Conservation (phyloP, 2,797 vertebrate genomes). For the Lepilemur ruficaudatus region DNA sequence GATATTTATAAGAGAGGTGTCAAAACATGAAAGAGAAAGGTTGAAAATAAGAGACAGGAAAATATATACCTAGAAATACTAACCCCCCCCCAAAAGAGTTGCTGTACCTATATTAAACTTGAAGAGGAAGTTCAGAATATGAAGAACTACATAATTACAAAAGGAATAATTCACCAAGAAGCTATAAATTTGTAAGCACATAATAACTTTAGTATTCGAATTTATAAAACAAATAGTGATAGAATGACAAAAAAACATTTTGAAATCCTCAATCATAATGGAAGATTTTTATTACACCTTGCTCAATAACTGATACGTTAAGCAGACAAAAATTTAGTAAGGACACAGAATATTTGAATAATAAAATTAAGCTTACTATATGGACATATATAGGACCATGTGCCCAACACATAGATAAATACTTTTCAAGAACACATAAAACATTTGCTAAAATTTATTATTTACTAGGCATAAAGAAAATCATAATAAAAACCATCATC, state of each 20-base stretch:
- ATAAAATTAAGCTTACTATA: not conserved
- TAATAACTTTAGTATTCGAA: not conserved
- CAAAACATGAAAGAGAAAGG: not conserved
- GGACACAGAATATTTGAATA: not conserved
- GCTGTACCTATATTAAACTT: not conserved
- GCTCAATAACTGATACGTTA: not conserved
- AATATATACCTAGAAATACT: not conserved
- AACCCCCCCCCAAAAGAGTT: not conserved
- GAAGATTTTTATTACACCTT: not conserved
- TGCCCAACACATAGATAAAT: not conserved
- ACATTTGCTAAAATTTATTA: not conserved
- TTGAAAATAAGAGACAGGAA: not conserved
- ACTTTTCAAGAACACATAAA: not conserved
- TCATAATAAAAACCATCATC: not conserved
- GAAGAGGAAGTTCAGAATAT: not conserved
- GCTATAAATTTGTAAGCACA: not conserved
- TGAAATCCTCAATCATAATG: not conserved
- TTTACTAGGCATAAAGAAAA: not conserved
- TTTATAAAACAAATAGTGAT: not conserved
- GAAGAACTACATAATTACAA: not conserved
- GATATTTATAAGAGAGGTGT: slow-evolving; percentile 9
- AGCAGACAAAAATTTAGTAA: not conserved
- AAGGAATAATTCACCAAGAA: not conserved
- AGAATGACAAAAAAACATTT: not conserved
- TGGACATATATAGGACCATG: not conserved